Base-by-base conservation (phyloP, 2,113 vertebrate species). In the Paralichthys olivaceus region DNA sequence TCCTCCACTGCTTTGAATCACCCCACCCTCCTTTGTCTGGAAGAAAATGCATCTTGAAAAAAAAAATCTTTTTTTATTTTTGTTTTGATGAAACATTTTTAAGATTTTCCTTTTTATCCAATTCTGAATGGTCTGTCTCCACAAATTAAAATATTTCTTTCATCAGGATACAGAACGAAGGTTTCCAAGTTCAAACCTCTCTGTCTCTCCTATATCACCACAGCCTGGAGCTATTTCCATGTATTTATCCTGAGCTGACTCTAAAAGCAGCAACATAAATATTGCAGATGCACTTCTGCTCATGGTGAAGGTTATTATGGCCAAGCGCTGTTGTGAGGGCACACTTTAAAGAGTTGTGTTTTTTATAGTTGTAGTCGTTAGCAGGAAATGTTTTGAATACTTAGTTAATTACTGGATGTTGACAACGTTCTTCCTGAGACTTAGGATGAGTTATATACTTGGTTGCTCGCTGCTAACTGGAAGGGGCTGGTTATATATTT, bases 371-470 rank as follows among this genome's bases (percentile, higher is more conserved):
- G 81, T 51, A 26, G 53, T 81, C 73, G 54, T 68, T 80, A 62
- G 61, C 60, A 81, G 67, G 56, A 79, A 84, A 57, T 67, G 51
- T 62, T 20, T 79, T 34, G 23, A 83, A 75, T 51, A 55, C 54
- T 29, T 37, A 76, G 80, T 45, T 84, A 84, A 89, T 88, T 81
- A 84, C 71, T 75, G 49, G 45, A 83, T 71, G 49, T 75, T 84
- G 75, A 77, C 80, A 54, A 71, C 62, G 58, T 64, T 79, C 13
- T 64, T 79, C 11, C 49, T 76, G 71, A 26, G 71, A 43, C 55
- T 70, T 49, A 73, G 75, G 79, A 72, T 3, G 28, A 29, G 32
- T 34, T 34, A 34, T 34, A 34, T 8, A 34, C 32, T n/a, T 9
- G 23, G 56, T 11, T 29, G n/a, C 29, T 54, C 19, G 29, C 19